Evolutionary conservation across 1,140 invertebrate species (phyloP).

Genomic region (Parapsyche elsis): DNA sequence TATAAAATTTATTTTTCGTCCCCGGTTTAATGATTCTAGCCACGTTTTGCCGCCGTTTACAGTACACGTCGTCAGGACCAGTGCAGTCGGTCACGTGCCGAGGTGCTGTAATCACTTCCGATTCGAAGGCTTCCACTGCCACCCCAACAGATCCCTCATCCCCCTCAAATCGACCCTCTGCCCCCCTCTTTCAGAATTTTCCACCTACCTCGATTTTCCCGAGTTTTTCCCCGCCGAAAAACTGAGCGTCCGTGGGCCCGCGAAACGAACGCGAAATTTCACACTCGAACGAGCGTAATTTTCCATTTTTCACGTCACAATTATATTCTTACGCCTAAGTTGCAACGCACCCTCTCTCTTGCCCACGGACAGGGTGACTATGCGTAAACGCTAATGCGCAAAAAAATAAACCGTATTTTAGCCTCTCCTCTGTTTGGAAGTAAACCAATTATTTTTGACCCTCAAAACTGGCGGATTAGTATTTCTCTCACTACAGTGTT

Average conservation of each 20-base stretch:
- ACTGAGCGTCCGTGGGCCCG: too few relatives aligned
- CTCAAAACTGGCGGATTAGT: too few relatives aligned
- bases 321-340: neutral
- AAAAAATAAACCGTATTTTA: too few relatives aligned
- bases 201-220: neutral
- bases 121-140: conserved; percentile 37
- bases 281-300: conserved; percentile 1
- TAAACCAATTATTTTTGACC: too few relatives aligned
- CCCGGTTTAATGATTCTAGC: conserved; percentile 30
- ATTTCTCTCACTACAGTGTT: too few relatives aligned
- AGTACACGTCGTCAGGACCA: conserved; percentile 34
- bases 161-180: conserved; percentile 15
- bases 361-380: neutral
- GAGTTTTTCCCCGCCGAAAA: too few relatives aligned
- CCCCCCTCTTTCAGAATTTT: neutral
- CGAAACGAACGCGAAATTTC: neutral
- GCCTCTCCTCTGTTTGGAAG: too few relatives aligned
- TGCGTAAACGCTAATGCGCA: neutral
- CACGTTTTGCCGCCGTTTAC: conserved; percentile 42
- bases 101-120: conserved; percentile 54
- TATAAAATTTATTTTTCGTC: conserved; percentile 40
- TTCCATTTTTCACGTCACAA: conserved; percentile 4
- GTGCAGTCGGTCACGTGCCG: conserved; percentile 47
- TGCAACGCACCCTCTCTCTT: neutral
- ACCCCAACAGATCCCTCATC: neutral